These are phyloP conservation scores for Camarhynchus parvulus DNA, from an alignment of 2,113 vertebrate species.

Conservation along the genomic window DNA sequence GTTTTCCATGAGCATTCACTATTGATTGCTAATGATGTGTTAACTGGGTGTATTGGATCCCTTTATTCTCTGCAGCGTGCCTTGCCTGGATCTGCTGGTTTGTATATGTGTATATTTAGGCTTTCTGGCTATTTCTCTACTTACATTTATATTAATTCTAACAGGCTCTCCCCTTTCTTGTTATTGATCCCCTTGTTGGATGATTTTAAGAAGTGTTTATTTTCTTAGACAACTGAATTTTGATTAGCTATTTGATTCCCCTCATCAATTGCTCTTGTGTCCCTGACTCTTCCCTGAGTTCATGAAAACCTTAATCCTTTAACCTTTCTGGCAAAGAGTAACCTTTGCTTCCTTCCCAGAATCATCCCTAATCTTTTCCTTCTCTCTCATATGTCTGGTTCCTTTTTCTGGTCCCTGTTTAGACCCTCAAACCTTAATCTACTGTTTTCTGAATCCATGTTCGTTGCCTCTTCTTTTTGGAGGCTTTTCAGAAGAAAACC, in stretches of 20 bases:
- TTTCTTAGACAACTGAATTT: slow-evolving; percentile 35
- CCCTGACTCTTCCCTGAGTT: not conserved
- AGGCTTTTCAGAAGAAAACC: slow-evolving; percentile 2
- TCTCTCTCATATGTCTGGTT: not conserved
- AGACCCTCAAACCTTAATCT: not conserved
- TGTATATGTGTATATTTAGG: not conserved
- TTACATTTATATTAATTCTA: not conserved
- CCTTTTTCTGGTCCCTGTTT: not conserved
- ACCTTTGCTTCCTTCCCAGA: not conserved
- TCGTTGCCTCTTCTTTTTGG: not conserved
- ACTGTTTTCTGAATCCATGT: not conserved
- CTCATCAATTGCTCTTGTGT: not conserved
- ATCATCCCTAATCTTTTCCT: not conserved
- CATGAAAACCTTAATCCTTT: not conserved
- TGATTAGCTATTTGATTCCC: not conserved
- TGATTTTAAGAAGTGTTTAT: not conserved
- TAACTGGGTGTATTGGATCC: not conserved
- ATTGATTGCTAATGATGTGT: slow-evolving; percentile 22
- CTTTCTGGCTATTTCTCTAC: not conserved
- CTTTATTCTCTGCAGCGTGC: not conserved
- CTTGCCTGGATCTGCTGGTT: not conserved
- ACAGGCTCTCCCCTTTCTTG: not conserved
- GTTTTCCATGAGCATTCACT: slow-evolving; percentile 22
- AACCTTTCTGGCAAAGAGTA: not conserved
- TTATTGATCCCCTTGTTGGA: not conserved